These are phyloP conservation scores for Perca flavescens DNA, from an alignment of 2,113 vertebrate species.

Conservation along the genomic window DNA sequence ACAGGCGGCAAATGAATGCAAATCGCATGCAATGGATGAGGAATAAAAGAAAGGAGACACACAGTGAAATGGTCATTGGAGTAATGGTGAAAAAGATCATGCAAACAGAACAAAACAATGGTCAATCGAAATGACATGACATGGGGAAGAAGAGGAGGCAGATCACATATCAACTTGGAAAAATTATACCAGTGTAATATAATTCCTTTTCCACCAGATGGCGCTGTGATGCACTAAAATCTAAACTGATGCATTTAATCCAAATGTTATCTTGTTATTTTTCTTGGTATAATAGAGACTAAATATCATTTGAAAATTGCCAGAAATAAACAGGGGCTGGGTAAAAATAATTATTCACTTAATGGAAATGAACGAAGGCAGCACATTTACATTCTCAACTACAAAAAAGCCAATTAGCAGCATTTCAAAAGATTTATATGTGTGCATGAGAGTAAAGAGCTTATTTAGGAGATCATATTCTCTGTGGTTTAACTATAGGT, in stretches of 20 bases:
- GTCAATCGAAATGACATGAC: slow-evolving; percentile 21
- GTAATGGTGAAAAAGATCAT: slow-evolving; percentile 28
- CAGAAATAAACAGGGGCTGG: background rate
- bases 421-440: background rate
- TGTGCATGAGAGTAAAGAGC: background rate
- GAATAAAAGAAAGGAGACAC: slow-evolving; percentile 49
- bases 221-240: slow-evolving; percentile 50
- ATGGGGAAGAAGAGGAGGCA: background rate
- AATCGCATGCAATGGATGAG: slow-evolving; percentile 11
- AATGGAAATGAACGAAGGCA: background rate
- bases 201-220: slow-evolving; percentile 63
- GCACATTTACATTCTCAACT: background rate
- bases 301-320: background rate
- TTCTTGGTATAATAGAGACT: background rate
- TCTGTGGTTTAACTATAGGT: background rate
- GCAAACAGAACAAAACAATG: slow-evolving; percentile 28
- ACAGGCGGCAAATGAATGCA: slow-evolving; percentile 35
- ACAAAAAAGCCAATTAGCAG: slow-evolving; percentile 2
- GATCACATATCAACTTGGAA: background rate
- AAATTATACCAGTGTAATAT: background rate
- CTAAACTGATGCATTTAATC: background rate
- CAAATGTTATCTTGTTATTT: background rate
- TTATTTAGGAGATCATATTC: background rate
- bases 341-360: background rate
- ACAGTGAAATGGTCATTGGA: slow-evolving; percentile 32